Evolutionary conservation across 2,113 vertebrate genomes (phyloP).

Genomic region (Caranx melampygus): DNA sequence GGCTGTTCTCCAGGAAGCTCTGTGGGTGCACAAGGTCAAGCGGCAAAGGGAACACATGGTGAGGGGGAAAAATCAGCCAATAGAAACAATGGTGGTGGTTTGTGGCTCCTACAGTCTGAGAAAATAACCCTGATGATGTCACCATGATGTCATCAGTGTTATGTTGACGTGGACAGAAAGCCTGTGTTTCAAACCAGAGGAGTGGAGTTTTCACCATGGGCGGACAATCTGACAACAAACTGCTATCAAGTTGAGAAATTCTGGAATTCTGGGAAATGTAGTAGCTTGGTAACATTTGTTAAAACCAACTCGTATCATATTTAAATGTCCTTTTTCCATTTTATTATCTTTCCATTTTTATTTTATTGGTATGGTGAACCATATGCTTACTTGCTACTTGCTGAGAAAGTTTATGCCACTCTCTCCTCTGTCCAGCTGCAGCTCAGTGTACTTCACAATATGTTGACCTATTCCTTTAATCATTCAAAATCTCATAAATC

Average conservation of each 20-base stretch:
- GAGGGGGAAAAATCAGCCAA: not conserved
- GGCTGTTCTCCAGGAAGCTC: slow-evolving; percentile 95
- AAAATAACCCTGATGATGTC: not conserved
- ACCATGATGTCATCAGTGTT: not conserved
- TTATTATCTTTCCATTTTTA: no score
- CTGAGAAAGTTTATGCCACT: no score
- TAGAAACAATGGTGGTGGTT: not conserved
- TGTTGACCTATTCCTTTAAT: not conserved
- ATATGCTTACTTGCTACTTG: no score
- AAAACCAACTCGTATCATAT: no score
- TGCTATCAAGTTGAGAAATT: no score
- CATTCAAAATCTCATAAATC: not conserved
- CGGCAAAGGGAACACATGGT: not conserved
- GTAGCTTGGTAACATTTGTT: no score
- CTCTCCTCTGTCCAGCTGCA: no score
- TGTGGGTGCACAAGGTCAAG: slow-evolving; percentile 79
- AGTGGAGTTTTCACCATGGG: not conserved
- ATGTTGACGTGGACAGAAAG: no score
- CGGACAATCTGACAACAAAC: no score
- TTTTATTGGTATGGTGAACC: no score
- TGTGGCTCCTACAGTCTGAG: not conserved
- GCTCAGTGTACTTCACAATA: not conserved
- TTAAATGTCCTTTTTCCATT: no score
- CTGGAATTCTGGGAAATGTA: no score
- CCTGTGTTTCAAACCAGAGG: not conserved